Conservation (phyloP, 1,140 invertebrate species). For the Lepidurus arcticus region DNA sequence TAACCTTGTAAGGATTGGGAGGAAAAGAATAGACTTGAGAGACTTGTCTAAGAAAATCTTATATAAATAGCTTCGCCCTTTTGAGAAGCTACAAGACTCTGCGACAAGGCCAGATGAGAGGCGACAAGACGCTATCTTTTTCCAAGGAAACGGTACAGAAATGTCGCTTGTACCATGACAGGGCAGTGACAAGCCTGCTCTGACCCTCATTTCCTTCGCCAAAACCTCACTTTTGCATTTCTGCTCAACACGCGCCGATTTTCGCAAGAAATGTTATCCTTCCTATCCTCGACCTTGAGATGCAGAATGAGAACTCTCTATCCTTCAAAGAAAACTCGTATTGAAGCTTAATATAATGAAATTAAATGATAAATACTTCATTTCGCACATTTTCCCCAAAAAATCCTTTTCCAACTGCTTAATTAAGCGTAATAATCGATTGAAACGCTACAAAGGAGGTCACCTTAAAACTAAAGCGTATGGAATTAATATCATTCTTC, state of each 20-base stretch:
- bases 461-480: too few species aligned
- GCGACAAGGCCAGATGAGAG: constrained; percentile 7
- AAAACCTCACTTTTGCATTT: not conserved
- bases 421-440: too few species aligned
- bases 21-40: constrained; percentile 6
- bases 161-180: not conserved
- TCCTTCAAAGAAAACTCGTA: too few species aligned
- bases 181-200: constrained; percentile 2
- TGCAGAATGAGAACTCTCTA: too few species aligned
- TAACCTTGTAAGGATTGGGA: not conserved
- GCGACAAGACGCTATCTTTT: constrained; percentile 13
- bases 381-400: too few species aligned
- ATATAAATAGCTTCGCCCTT: constrained; percentile 9
- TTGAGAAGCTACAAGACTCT: not conserved
- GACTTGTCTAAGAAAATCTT: constrained; percentile 10
- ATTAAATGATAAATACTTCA: too few species aligned
- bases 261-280: not conserved
- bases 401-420: too few species aligned
- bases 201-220: not conserved
- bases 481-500: too few species aligned
- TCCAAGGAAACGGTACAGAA: not conserved
- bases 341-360: too few species aligned
- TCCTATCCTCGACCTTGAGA: too few species aligned
- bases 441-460: too few species aligned
- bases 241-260: not conserved